Conservation (phyloP, 2,113 vertebrate species). For the Rana temporaria region DNA sequence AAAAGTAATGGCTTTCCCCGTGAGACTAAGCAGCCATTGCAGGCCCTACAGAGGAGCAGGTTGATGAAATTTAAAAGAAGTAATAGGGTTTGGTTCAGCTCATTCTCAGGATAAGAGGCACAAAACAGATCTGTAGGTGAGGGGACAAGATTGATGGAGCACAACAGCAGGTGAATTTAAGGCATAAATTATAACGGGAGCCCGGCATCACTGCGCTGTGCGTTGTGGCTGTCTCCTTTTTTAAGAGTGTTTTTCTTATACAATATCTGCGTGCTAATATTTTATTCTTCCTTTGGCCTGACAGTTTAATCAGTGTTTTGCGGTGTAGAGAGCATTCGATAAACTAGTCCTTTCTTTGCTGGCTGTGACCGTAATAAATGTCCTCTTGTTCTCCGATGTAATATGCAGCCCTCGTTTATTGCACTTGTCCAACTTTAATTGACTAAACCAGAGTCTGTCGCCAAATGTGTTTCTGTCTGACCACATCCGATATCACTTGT, state of each 20-base stretch:
- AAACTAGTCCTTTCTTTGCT: conserved; percentile 39
- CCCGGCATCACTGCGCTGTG: not conserved
- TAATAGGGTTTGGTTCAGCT: conserved; percentile 27
- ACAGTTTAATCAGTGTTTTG: conserved; percentile 54
- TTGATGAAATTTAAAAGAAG: not conserved
- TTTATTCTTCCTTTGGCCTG: conserved; percentile 45
- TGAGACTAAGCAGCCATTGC: not conserved
- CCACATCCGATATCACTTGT: too few relatives aligned
- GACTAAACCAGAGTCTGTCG: conserved; percentile 23
- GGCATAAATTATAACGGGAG: conserved; percentile 2
- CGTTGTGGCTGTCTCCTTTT: not conserved
- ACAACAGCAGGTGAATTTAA: not conserved
- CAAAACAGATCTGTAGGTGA: not conserved
- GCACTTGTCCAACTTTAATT: conserved; percentile 43
- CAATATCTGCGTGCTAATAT: conserved; percentile 43
- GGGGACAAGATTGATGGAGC: conserved; percentile 25
- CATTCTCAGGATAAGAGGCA: conserved; percentile 15
- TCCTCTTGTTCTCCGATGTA: conserved; percentile 28
- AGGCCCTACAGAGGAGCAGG: not conserved
- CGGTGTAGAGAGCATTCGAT: conserved; percentile 50
- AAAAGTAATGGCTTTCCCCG: not conserved
- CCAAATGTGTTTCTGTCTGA: not conserved
- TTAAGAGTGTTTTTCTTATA: conserved; percentile 39
- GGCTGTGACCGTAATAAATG: conserved; percentile 42
- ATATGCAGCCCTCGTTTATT: conserved; percentile 22